Evolutionary conservation across 2,797 vertebrate species (phyloP), one percentile per base, ranked within the genome.

Genomic region (Poeciliopsis paucimaculata): DNA sequence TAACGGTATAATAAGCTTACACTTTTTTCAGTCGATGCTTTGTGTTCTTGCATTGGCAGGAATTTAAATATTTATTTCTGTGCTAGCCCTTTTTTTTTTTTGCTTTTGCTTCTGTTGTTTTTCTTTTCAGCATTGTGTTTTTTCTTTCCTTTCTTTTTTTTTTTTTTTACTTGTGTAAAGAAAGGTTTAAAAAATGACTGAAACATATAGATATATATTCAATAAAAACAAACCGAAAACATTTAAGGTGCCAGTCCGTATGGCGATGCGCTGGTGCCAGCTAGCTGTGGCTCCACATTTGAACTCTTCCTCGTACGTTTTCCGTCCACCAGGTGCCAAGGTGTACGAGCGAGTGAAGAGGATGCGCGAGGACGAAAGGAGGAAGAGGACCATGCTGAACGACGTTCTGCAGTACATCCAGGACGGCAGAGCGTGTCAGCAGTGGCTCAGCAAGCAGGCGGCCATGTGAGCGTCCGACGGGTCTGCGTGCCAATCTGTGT

Each of bases 391-490:
- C 31, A 97, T 99, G 98, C 92, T 99, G 73, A 97, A 97, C 0
- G 98, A 99, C 23, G 97, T 99, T 75, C 96, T 99, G 79, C 98
- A 99, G 94, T 99, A 98, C 92, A 97, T 99, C 93, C 97, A 99
- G 87, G 98, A 99, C 77, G 96, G 97, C 81, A 96, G 96, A 0
- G 97, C 98, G 68, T 99, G 98, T 92, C 98, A 99, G 92, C 98
- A 99, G 95, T 99, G 98, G 98, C 97, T 99, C 84, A 97, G 97
- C 85, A 97, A 98, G 77, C 98, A 99, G 89, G 98, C 98, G 1
- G 97, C 98, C 78, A 97, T 99, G 98, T 99, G 45, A 76, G 89
- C 90, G 96, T 36, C 72, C 26, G 2, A 45, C 9, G 26, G 12
- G 23, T 82, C 76, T 49, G 55, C 47, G 0, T 70, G 86, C 80